Evolutionary conservation across 2,797 vertebrate genomes (phyloP), one percentile per base, ranked within the genome.

Genomic region (Furcifer pardalis): DNA sequence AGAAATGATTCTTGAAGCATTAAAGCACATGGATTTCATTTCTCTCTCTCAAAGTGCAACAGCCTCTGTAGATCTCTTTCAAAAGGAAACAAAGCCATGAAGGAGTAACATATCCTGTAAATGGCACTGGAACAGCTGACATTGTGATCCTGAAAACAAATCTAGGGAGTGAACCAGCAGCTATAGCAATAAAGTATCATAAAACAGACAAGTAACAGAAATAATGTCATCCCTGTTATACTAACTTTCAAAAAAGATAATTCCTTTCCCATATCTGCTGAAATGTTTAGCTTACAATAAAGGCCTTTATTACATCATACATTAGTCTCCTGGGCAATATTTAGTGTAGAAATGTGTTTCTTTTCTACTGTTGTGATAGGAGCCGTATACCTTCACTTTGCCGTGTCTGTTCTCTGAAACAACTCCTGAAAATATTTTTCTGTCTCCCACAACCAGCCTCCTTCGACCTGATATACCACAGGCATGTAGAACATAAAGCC

Each of bases 31-130:
- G 59, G 9, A 81, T 89, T 92, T 89, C 6, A 77, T 68, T 88
- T 79, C 40, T 56, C n/a, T 1, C 32, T 12, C 49, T 69, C 1
- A 78, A 88, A 84, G 2, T 79, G 2, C 0, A 77, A 15, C 44
- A 66, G 83, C 76, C 81, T 87, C 75, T 87, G 84, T 40, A 90
- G 49, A 10, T 63, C 63, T 76, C 76, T 89, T 88, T 37, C 46
- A 25, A 13, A 42, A 59, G 0, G 21, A 52, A 63, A 65, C 13
- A 37, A 63, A 72, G 71, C 0, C 30, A 69, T 75, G 4, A 56
- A 77, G 73, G 72, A 42, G 1, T 37, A 25, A 1, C 19, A 2
- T 59, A 46, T 65, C 65, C 71, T 82, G 2, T 15, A 89, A 88
- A 87, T 60, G 60, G 0, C 77, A 63, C 71, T 83, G n/a, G 30